Evolutionary conservation across 2,888 invertebrate species (phyloP).

Genomic region (Pristionchus exspectatus): DNA sequence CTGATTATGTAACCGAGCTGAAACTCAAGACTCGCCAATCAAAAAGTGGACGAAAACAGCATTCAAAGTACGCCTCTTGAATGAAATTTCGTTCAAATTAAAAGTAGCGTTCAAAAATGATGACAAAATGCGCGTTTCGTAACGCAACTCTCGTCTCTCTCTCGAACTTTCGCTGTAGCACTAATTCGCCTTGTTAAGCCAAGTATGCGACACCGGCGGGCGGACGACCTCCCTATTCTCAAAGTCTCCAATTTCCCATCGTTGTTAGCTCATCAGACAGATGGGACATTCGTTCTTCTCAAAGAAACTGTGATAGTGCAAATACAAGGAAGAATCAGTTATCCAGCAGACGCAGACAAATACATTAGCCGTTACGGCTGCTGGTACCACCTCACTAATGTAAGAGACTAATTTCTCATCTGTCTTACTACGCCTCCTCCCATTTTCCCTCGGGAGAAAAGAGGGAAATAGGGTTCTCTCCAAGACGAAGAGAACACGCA

Average conservation of each 20-base stretch:
- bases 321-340: too few relatives aligned
- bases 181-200: constrained; percentile 9
- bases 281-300: too few relatives aligned
- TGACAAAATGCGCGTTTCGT: neutral
- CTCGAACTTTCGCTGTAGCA: neutral
- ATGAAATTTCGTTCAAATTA: neutral
- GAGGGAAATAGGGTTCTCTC: neutral
- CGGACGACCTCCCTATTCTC: neutral
- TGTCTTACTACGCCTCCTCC: neutral
- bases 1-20: too few relatives aligned
- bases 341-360: neutral
- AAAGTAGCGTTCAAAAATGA: neutral
- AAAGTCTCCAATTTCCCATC: too few relatives aligned
- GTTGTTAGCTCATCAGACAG: too few relatives aligned
- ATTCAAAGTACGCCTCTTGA: neutral
- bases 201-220: neutral
- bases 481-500: neutral
- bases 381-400: neutral
- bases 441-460: neutral
- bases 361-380: neutral
- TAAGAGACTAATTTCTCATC: neutral
- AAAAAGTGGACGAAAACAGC: neutral
- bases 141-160: neutral
- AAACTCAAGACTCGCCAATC: too few relatives aligned
- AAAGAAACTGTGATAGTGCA: neutral